phyloP scores from a whole-genome alignment of 2,113 vertebrate genomes.

The Psilopsiagon aymara region DNA sequence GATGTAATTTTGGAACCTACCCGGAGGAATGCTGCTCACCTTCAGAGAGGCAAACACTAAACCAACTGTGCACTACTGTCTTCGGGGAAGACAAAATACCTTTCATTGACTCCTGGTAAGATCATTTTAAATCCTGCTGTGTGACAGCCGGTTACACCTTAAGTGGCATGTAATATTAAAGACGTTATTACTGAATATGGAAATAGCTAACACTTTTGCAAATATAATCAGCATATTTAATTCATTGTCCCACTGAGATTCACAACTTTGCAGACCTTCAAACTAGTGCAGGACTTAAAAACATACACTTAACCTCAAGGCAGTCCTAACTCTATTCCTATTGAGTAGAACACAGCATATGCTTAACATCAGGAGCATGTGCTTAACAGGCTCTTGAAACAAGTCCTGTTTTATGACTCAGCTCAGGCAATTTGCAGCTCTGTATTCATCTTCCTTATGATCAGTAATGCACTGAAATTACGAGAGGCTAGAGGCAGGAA shows the following conservation, averaged over 20 bases:
- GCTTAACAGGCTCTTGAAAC: constrained; percentile 13
- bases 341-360: neutral
- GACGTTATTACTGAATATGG: neutral
- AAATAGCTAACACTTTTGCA: neutral
- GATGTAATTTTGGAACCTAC: constrained; percentile 5
- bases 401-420: neutral
- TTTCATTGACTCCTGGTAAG: neutral
- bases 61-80: neutral
- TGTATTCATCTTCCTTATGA: neutral
- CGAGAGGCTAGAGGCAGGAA: neutral
- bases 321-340: neutral
- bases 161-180: neutral
- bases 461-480: fast-evolving
- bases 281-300: neutral
- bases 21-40: neutral
- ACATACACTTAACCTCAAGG: neutral
- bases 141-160: neutral
- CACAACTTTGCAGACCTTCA: neutral
- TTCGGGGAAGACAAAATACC: neutral
- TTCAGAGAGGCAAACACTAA: neutral
- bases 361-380: neutral
- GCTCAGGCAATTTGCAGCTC: neutral
- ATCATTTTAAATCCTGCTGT: neutral
- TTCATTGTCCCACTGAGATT: constrained; percentile 18
- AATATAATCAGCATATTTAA: neutral